These are phyloP conservation scores for Eristalinus sepulchralis DNA, from an alignment of 2,888 invertebrate species.

Conservation along the genomic window DNA sequence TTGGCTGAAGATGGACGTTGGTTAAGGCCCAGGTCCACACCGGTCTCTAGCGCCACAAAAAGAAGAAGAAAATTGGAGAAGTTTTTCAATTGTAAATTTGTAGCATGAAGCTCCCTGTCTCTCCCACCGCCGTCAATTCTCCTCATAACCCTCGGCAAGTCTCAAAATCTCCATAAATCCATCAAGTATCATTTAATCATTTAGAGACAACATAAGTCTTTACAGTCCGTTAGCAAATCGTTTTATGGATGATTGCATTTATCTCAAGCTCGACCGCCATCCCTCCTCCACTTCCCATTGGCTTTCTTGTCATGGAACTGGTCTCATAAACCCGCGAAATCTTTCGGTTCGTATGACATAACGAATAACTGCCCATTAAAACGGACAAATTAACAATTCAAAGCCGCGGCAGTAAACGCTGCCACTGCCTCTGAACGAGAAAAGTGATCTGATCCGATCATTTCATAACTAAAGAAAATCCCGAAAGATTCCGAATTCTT, in stretches of 20 bases:
- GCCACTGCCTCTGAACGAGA: neutral
- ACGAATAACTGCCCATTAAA: neutral
- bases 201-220: neutral
- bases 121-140: too few relatives aligned
- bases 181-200: too few relatives aligned
- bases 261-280: neutral
- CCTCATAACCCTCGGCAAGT: too few relatives aligned
- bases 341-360: neutral
- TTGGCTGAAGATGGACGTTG: too few relatives aligned
- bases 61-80: too few relatives aligned
- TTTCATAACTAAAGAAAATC: too few relatives aligned
- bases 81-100: too few relatives aligned
- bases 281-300: neutral
- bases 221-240: neutral
- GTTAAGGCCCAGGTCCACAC: too few relatives aligned
- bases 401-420: neutral
- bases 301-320: neutral
- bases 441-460: neutral
- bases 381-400: neutral
- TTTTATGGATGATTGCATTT: neutral
- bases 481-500: neutral
- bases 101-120: too few relatives aligned
- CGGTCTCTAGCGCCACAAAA: too few relatives aligned
- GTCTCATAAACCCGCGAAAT: neutral
- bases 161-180: too few relatives aligned